These are phyloP conservation scores for Peribatodes rhomboidaria DNA, from an alignment of 2,888 invertebrate species.

Conservation along the genomic window DNA sequence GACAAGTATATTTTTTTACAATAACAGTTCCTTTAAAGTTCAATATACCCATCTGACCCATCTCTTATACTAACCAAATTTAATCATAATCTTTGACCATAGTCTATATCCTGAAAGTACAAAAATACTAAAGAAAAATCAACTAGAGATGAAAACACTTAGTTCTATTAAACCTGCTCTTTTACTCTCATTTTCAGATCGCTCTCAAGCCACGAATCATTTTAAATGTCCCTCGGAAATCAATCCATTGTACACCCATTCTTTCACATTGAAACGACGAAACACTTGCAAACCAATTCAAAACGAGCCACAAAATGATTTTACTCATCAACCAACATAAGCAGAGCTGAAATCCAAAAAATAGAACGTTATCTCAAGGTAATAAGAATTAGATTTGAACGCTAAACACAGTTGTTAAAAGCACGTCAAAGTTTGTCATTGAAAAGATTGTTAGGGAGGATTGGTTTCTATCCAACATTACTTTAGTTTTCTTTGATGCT, in stretches of 20 bases:
- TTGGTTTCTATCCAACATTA: conserved; percentile 45
- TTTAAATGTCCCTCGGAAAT: conserved; percentile 41
- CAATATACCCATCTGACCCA: too few relatives aligned
- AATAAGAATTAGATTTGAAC: conserved; percentile 44
- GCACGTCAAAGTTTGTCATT: conserved; percentile 51
- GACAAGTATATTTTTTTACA: too few relatives aligned
- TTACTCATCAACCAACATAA: conserved; percentile 54
- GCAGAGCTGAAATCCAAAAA: neutral
- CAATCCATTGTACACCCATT: conserved; percentile 55
- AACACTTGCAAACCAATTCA: conserved; percentile 63
- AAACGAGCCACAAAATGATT: conserved; percentile 55
- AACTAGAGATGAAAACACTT: too few relatives aligned
- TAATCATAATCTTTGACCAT: too few relatives aligned
- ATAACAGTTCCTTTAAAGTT: too few relatives aligned
- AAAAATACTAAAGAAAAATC: too few relatives aligned
- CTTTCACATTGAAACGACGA: conserved; percentile 55
- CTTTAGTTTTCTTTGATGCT: conserved; percentile 9
- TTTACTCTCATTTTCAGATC: conserved; percentile 14
- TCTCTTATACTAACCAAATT: too few relatives aligned
- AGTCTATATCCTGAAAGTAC: too few relatives aligned
- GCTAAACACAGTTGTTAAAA: conserved; percentile 13
- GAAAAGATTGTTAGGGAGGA: conserved; percentile 53
- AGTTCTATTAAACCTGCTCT: conserved; percentile 10
- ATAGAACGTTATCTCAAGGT: conserved; percentile 12
- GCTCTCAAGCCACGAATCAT: conserved; percentile 22